phyloP scores from a whole-genome alignment of 2,888 invertebrate species.

The Mimachlamys varia region DNA sequence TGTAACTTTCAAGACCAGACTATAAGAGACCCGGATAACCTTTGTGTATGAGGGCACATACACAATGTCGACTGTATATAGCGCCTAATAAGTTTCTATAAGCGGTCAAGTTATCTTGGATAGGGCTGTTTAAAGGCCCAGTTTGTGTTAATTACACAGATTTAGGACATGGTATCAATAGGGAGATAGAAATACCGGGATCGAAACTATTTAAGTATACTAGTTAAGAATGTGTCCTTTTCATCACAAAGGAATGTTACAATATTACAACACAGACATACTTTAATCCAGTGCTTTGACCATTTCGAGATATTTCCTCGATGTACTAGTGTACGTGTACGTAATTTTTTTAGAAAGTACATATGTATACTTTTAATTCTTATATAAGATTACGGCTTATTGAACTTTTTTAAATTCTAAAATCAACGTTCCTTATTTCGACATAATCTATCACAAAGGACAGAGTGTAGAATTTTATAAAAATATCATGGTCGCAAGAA shows the following conservation, averaged over 20 bases:
- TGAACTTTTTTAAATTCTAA: too few species aligned
- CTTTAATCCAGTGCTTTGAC: neutral
- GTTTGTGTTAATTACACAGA: neutral
- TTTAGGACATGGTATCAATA: neutral
- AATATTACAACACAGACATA: neutral
- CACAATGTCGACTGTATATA: too few species aligned
- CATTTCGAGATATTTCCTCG: too few species aligned
- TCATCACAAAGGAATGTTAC: neutral
- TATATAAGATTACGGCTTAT: too few species aligned
- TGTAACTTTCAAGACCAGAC: neutral
- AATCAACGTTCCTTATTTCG: too few species aligned
- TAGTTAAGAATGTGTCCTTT: neutral
- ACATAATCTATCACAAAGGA: too few species aligned
- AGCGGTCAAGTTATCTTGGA: neutral
- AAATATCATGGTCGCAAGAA: too few species aligned
- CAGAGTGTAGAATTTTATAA: too few species aligned
- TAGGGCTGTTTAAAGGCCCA: neutral
- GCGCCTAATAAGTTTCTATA: neutral
- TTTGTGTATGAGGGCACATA: neutral
- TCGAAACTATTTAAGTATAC: neutral
- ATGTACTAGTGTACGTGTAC: too few species aligned
- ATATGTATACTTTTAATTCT: too few species aligned
- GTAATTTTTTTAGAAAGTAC: too few species aligned
- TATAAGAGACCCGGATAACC: neutral
- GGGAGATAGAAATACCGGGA: neutral